phyloP scores from a whole-genome alignment of 2,113 vertebrate genomes.

The Numenius arquata region DNA sequence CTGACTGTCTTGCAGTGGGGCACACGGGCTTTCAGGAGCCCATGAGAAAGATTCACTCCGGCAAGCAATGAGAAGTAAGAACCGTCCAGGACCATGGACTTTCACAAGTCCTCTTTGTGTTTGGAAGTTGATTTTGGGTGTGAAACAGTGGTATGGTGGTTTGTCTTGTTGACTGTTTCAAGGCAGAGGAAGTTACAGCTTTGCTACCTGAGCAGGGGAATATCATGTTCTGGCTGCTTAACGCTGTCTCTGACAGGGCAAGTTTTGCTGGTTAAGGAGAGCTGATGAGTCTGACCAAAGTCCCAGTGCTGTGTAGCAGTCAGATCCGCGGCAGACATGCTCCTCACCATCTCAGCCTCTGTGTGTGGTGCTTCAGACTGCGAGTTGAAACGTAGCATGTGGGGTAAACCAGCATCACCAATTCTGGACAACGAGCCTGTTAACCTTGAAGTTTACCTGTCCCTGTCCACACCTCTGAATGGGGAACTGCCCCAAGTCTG shows the following conservation, averaged over 20 bases:
- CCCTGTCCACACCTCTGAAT: background rate
- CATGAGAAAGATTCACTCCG: background rate
- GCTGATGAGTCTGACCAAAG: background rate
- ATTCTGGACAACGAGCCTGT: background rate
- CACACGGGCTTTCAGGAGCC: background rate
- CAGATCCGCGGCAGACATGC: accelerated
- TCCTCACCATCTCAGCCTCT: background rate
- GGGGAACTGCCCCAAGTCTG: background rate
- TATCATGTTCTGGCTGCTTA: background rate
- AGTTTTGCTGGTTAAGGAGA: background rate
- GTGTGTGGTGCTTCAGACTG: background rate
- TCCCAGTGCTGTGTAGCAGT: background rate
- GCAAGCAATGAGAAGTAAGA: background rate
- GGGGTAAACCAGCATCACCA: background rate
- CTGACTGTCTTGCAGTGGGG: background rate
- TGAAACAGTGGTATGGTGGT: background rate
- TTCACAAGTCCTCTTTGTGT: background rate
- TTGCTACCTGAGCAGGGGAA: background rate
- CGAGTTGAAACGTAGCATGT: background rate
- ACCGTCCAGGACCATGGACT: background rate
- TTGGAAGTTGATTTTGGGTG: background rate
- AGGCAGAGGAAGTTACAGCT: background rate
- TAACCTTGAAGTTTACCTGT: background rate
- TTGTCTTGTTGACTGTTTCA: background rate
- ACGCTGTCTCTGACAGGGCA: background rate